Percentiles rank a stretch among this genome's conserved stretches.
Evolutionary conservation across 2,797 vertebrate genomes (phyloP).

Genomic region (Florisuga fusca): DNA sequence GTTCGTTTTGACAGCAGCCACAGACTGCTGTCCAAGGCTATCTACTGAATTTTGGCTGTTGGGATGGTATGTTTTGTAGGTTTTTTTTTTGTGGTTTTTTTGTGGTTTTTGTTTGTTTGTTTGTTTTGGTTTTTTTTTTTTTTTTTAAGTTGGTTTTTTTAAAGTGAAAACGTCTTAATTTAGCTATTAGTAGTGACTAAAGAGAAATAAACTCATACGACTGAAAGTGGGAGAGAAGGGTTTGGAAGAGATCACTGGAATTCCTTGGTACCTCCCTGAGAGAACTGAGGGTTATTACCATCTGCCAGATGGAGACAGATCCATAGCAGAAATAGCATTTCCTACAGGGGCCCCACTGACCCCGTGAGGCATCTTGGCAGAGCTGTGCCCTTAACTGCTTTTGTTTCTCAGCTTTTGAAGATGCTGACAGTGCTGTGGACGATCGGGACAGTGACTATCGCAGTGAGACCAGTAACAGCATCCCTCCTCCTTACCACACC

Average conservation of each 20-base stretch:
- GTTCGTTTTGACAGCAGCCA: not conserved
- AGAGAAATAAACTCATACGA: not conserved
- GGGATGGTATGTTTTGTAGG: fast-evolving
- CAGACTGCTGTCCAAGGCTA: no score
- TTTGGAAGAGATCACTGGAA: not conserved
- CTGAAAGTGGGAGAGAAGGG: not conserved
- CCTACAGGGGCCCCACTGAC: not conserved
- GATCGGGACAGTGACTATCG: conserved; percentile 98
- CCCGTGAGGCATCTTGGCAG: not conserved
- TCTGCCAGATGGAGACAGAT: not conserved
- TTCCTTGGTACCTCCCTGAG: not conserved
- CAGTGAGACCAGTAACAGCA: conserved; percentile 94
- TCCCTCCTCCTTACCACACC: conserved; percentile 91
- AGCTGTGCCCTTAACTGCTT: not conserved
- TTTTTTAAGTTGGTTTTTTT: not conserved
- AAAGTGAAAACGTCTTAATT: not conserved
- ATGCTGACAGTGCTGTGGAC: conserved; percentile 94
- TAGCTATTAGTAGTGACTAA: not conserved
- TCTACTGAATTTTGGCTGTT: not conserved
- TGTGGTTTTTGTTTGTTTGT: not conserved
- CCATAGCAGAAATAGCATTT: not conserved
- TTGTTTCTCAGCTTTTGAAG: conserved; percentile 89
- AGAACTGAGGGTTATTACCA: not conserved
- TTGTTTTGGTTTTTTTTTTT: no score
- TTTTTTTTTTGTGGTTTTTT: not conserved